Conservation (phyloP, 2,888 invertebrate genomes). For the Helleia helle region DNA sequence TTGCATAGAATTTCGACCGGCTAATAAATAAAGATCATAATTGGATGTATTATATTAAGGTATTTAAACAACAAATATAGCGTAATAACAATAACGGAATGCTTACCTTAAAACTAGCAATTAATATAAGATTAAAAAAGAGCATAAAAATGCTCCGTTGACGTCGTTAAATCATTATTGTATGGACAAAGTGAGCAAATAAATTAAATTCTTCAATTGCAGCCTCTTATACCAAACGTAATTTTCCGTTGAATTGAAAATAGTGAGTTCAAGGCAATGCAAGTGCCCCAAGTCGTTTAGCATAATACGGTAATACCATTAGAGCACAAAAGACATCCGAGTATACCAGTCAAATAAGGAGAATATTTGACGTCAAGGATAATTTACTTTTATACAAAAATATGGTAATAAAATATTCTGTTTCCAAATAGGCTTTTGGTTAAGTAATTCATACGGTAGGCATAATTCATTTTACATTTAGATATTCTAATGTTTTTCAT, state of each 20-base stretch:
- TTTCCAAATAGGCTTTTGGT: background rate
- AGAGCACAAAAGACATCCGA: slow-evolving; percentile 45
- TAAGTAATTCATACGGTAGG: too few species aligned
- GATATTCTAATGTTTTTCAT: too few species aligned
- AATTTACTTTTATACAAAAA: background rate
- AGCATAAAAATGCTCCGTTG: background rate
- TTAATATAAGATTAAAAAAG: too few species aligned
- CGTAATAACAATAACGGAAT: too few species aligned
- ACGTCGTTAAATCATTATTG: slow-evolving; percentile 22
- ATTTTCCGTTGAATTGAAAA: slow-evolving; percentile 51
- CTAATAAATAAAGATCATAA: too few species aligned
- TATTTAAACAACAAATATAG: too few species aligned
- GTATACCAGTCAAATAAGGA: slow-evolving; percentile 13
- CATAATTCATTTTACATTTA: too few species aligned
- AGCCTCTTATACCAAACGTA: slow-evolving; percentile 34
- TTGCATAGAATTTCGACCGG: too few species aligned
- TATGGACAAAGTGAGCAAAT: slow-evolving; percentile 24
- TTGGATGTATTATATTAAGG: too few species aligned
- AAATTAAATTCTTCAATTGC: slow-evolving; percentile 31
- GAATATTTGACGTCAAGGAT: slow-evolving; percentile 7
- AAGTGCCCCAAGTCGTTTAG: slow-evolving; percentile 57
- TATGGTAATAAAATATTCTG: background rate
- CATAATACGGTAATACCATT: slow-evolving; percentile 63
- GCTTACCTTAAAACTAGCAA: too few species aligned
- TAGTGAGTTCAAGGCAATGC: slow-evolving; percentile 46